These are phyloP conservation scores for Hypothenemus hampei DNA, from an alignment of 1,140 invertebrate genomes.

Conservation along the genomic window DNA sequence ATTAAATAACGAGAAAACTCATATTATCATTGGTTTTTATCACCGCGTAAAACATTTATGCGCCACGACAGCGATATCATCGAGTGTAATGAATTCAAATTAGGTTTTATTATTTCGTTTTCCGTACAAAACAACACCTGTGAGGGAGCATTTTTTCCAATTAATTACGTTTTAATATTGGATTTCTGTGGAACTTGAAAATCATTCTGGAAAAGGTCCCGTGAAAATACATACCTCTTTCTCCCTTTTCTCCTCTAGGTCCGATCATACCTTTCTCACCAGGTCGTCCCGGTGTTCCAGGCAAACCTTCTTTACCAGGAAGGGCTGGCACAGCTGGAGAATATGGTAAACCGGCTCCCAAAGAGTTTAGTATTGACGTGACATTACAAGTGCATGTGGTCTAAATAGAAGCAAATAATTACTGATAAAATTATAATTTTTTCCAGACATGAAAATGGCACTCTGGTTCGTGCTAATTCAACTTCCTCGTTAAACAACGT, in stretches of 20 bases:
- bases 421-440: slow-evolving; percentile 15
- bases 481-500: background rate
- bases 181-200: too few species aligned
- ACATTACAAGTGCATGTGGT: slow-evolving; percentile 63
- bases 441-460: background rate
- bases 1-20: background rate
- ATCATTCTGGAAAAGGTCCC: too few species aligned
- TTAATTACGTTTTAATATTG: too few species aligned
- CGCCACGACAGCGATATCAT: too few species aligned
- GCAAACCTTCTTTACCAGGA: slow-evolving; percentile 67
- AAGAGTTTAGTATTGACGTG: slow-evolving; percentile 55
- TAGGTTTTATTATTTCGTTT: too few species aligned
- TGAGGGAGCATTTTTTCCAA: too few species aligned
- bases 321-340: slow-evolving; percentile 59
- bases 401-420: slow-evolving; percentile 26
- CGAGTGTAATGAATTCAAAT: too few species aligned
- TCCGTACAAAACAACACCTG: too few species aligned
- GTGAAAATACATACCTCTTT: slow-evolving; percentile 46
- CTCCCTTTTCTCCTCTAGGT: slow-evolving; percentile 50
- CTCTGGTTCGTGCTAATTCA: background rate
- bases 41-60: too few species aligned
- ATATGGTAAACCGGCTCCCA: slow-evolving; percentile 57
- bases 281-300: slow-evolving; percentile 68
- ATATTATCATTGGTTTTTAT: too few species aligned
- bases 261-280: slow-evolving; percentile 68